Evolutionary conservation across 2,797 vertebrate species (phyloP).

Genomic region (Nyctibius grandis): DNA sequence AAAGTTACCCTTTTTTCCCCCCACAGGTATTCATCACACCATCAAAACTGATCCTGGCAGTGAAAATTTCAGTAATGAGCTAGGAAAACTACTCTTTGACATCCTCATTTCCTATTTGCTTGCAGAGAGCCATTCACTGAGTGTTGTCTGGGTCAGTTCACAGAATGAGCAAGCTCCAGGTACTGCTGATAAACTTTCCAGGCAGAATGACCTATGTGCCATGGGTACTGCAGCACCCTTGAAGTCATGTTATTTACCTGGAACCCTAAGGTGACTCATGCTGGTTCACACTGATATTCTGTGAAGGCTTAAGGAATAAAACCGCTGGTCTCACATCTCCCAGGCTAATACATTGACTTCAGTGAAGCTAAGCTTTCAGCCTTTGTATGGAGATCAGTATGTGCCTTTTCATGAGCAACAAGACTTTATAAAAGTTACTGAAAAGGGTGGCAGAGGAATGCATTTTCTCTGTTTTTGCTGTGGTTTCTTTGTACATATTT

Average conservation of each 20-base stretch:
- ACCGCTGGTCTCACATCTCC: background rate
- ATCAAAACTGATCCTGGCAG: background rate
- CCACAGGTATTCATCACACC: background rate
- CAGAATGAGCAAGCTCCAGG: background rate
- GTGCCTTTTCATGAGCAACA: background rate
- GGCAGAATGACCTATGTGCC: background rate
- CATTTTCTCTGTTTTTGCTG: background rate
- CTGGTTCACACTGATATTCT: background rate
- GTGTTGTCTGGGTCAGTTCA: background rate
- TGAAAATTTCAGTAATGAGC: background rate
- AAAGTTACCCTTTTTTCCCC: background rate
- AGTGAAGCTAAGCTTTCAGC: background rate
- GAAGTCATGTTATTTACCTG: accelerated
- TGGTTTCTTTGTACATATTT: background rate
- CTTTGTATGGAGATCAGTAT: background rate
- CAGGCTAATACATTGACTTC: background rate
- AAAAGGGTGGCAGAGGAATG: background rate
- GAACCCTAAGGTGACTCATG: background rate
- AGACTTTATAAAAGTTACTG: background rate
- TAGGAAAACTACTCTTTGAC: background rate
- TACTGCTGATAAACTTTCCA: background rate
- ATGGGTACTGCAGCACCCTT: no score
- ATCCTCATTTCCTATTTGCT: background rate
- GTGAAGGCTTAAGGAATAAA: background rate
- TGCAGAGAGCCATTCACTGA: background rate